Conservation (phyloP, 2,888 invertebrate genomes). For the Mythimna pallens region DNA sequence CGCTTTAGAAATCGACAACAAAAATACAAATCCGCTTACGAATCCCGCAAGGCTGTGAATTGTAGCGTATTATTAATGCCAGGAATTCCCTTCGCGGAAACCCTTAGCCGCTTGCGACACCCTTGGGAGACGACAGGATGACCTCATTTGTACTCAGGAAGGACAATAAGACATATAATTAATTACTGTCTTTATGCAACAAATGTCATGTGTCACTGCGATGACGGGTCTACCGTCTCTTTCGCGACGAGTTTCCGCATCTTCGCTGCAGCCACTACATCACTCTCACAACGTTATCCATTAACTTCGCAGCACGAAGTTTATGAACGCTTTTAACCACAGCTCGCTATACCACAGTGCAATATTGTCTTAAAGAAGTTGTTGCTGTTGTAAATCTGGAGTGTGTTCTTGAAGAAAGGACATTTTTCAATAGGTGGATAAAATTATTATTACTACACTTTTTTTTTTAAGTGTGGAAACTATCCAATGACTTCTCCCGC, state of each 20-base stretch:
- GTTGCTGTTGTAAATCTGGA: slow-evolving; percentile 17
- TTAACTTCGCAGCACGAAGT: slow-evolving; percentile 65
- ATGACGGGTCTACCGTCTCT: slow-evolving; percentile 46
- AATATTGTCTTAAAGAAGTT: slow-evolving; percentile 41
- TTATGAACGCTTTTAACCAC: slow-evolving; percentile 57
- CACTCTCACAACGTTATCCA: slow-evolving; percentile 73
- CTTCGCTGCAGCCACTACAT: slow-evolving; percentile 69
- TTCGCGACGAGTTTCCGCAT: slow-evolving; percentile 37
- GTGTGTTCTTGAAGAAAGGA: slow-evolving; percentile 2
- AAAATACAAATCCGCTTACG: slow-evolving; percentile 43
- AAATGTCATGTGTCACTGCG: slow-evolving; percentile 42
- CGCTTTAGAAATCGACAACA: slow-evolving; percentile 26
- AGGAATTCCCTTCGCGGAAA: slow-evolving; percentile 12
- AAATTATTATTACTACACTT: neutral
- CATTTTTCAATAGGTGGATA: neutral
- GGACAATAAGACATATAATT: slow-evolving; percentile 18
- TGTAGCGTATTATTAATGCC: slow-evolving; percentile 26
- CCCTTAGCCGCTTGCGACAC: slow-evolving; percentile 31
- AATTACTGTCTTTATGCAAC: too few relatives aligned
- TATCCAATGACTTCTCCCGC: too few relatives aligned
- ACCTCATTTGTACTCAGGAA: slow-evolving; percentile 28
- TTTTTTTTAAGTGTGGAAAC: too few relatives aligned
- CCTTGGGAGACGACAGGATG: slow-evolving; percentile 12
- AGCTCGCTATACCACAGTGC: neutral
- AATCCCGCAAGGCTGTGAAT: slow-evolving; percentile 12